Evolutionary conservation across 2,797 vertebrate genomes (phyloP), one percentile per base, ranked within the genome.

Genomic region (Mallotus villosus): DNA sequence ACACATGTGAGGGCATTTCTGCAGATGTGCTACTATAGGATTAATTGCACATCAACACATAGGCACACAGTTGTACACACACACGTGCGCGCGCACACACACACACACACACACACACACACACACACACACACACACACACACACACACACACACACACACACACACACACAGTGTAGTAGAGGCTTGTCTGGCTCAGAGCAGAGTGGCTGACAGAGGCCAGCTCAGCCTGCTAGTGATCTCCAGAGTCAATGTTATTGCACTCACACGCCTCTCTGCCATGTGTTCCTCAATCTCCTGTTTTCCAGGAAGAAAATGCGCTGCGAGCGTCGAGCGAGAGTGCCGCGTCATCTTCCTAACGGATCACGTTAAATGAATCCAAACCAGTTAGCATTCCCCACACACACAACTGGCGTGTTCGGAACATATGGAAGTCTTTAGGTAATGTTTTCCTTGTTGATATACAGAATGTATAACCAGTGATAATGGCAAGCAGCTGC

Each of bases 401-500:
- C 89, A 85, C 89, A 85, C 90, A 88, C 92, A 93, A 93, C 94
- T 93, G 93, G 89, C 92, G 84, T 94, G 93, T 91, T 89, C 85
- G 87, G 68, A 61, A 93, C 96, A 98, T 96, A 93, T 98, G 97
- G 95, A 95, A 97, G 84, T 90, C 82, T 94, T 97, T 94, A 90
- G 90, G 91, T 87, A 91, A 90, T 92, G 91, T 92, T 95, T 95
- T 95, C 92, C 86, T 94, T 94, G 93, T 94, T 93, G 92, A 94
- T 94, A 92, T 92, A 94, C 93, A 95, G 95, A 95, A 95, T 95
- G 88, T 94, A 88, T 95, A 95, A 95, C 93, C 95, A 95, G 95
- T 93, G 92, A 86, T 96, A 97, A 97, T 96, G 91, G 91, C 87
- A 96, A 91, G 85, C 97, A 97, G 95, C 95, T 97, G 96, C 89